phyloP scores from a whole-genome alignment of 2,113 vertebrate species.

The Mastomys coucha region DNA sequence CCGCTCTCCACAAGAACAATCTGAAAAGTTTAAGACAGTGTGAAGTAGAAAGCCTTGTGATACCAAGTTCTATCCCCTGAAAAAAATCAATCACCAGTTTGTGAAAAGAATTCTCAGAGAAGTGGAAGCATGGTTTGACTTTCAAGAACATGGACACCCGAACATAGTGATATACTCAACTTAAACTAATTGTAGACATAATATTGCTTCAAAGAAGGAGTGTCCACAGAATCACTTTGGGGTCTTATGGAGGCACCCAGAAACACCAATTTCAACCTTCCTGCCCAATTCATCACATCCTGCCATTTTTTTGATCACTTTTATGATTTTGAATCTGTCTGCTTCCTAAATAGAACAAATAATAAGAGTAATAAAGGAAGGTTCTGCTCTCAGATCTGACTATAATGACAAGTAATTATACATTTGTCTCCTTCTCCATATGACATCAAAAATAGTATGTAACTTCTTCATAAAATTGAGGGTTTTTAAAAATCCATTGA shows the following conservation, averaged over 20 bases:
- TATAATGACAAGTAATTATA: not conserved
- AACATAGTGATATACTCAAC: not conserved
- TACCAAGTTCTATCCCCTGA: not conserved
- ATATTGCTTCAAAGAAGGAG: not conserved
- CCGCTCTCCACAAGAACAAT: no score
- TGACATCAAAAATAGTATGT: not conserved
- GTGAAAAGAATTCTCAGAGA: not conserved
- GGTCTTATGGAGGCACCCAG: not conserved
- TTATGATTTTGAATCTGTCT: not conserved
- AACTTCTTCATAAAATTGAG: not conserved
- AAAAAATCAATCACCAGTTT: not conserved
- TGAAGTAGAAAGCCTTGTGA: not conserved
- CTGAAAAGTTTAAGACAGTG: not conserved
- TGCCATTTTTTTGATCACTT: not conserved
- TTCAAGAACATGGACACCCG: not conserved
- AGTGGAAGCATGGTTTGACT: not conserved
- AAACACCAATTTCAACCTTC: not conserved
- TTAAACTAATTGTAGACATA: not conserved
- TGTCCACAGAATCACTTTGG: not conserved
- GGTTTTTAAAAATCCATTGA: not conserved
- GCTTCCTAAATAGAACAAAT: not conserved
- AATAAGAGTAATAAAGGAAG: not conserved
- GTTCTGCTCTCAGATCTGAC: not conserved
- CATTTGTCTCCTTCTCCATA: not conserved
- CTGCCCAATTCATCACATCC: not conserved